These are phyloP conservation scores for Salvator merianae DNA, from an alignment of 2,113 vertebrate genomes.

Conservation along the genomic window DNA sequence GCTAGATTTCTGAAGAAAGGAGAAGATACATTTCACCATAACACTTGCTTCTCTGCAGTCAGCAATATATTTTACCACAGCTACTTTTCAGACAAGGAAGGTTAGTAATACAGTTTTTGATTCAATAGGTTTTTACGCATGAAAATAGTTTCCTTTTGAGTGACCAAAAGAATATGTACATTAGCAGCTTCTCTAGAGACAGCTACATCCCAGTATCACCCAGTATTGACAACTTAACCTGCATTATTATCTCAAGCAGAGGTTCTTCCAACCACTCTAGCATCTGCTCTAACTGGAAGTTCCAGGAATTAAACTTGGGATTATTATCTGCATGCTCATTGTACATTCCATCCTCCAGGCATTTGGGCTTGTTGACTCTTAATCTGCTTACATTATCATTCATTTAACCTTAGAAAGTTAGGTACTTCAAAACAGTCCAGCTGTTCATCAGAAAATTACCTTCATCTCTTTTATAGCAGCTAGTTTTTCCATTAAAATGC, in stretches of 20 bases:
- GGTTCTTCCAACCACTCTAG: too few relatives aligned
- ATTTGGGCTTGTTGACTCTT: not conserved
- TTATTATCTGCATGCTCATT: too few relatives aligned
- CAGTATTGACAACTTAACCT: not conserved
- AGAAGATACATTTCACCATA: too few relatives aligned
- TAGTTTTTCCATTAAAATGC: not conserved
- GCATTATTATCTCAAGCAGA: not conserved
- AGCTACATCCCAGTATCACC: not conserved
- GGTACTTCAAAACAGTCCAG: not conserved
- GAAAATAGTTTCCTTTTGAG: not conserved
- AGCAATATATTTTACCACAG: too few relatives aligned
- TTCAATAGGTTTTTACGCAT: not conserved
- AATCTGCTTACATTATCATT: not conserved
- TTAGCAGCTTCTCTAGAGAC: too few relatives aligned
- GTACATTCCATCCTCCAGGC: not conserved
- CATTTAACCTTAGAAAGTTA: not conserved
- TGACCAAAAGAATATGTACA: not conserved
- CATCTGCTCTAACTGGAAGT: not conserved
- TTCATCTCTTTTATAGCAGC: not conserved
- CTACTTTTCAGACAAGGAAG: too few relatives aligned
- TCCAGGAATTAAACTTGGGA: not conserved
- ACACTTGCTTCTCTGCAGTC: too few relatives aligned
- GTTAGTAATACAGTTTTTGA: not conserved
- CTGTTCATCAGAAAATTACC: not conserved
- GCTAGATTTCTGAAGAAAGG: too few relatives aligned